Evolutionary conservation across 1,140 invertebrate genomes (phyloP).

Genomic region (Conus ventricosus): DNA sequence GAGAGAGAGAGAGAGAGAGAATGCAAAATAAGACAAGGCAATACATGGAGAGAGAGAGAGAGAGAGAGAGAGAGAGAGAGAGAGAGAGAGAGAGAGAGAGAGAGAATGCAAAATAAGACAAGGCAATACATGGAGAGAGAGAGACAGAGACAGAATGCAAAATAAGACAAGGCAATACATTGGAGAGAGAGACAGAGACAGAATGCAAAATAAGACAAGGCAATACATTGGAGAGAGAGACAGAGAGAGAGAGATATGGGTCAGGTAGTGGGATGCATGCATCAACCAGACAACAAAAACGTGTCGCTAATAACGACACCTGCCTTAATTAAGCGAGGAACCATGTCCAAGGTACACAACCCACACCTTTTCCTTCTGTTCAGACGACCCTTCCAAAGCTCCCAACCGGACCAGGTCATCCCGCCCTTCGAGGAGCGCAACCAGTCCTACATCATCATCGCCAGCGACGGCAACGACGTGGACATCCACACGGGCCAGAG

Average conservation of each 20-base stretch:
- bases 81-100: too few species aligned
- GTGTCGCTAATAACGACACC: too few species aligned
- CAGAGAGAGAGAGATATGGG: constrained; percentile 8
- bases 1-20: too few species aligned
- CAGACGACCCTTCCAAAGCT: constrained; percentile 31
- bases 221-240: neutral
- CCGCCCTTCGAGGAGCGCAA: constrained; percentile 30
- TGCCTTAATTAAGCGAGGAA: neutral
- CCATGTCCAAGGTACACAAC: too few species aligned
- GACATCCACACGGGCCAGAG: constrained; percentile 15
- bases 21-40: neutral
- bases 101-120: neutral
- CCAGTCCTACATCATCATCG: constrained; percentile 42
- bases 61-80: too few species aligned
- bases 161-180: too few species aligned
- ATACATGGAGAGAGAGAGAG: neutral
- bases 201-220: too few species aligned
- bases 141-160: too few species aligned
- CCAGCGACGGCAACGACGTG: constrained; percentile 31
- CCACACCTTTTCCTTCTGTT: neutral
- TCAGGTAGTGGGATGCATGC: neutral
- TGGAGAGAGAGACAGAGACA: too few species aligned
- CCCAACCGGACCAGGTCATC: neutral
- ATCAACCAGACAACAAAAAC: too few species aligned
- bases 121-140: too few species aligned